Base-by-base conservation (phyloP, 2,888 invertebrate species). In the Microdon myrmicae region DNA sequence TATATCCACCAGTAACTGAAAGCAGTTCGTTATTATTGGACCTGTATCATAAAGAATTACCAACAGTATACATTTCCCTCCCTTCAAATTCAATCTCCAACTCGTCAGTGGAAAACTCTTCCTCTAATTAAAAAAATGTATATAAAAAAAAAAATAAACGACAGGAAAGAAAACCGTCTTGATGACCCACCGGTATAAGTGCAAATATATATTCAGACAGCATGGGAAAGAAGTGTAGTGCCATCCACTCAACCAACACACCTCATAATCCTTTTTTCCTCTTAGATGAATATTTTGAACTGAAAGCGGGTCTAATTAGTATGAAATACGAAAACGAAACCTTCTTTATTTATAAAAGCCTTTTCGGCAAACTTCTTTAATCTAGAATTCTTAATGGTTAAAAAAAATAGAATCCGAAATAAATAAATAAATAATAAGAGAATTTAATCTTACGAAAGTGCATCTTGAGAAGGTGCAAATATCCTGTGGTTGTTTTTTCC, bases 281-380 rank as follows among this genome's bases (percentile, higher is more conserved):
- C 16, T n/a, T n/a, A 49, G 44, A 25, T 32, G 34, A 29, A 28
- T 34, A 39, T 22, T 55, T 34, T 55, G 55, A 49, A 44, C 55
- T 29, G 48, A 55, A 61, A 61, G 38, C n/a, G n/a, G 44, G 56
- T 61, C 60, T 61, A 61, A 61, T 61, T 61, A 61, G 61, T 61
- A 39, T 34, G 48, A 61, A 61, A 61, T 61, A 55, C 60, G 44
- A 32, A 61, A 61, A 49, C 49, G 55, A 49, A 56, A 56, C 56
- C 61, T 49, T 44, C 26, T 49, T 49, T 38, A 49, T 61, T 49
- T 56, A 56, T 56, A 13, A 61, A 60, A 39, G 44, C 20, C 48
- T 56, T n/a, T 56, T 39, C 39, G 38, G 34, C n/a, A 49, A 22
- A 45, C 39, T 45, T 60, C 60, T 41, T 60, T 60, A 54, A 60